These are phyloP conservation scores for Stegana nigrithorax DNA, from an alignment of 2,888 invertebrate species.

Conservation along the genomic window DNA sequence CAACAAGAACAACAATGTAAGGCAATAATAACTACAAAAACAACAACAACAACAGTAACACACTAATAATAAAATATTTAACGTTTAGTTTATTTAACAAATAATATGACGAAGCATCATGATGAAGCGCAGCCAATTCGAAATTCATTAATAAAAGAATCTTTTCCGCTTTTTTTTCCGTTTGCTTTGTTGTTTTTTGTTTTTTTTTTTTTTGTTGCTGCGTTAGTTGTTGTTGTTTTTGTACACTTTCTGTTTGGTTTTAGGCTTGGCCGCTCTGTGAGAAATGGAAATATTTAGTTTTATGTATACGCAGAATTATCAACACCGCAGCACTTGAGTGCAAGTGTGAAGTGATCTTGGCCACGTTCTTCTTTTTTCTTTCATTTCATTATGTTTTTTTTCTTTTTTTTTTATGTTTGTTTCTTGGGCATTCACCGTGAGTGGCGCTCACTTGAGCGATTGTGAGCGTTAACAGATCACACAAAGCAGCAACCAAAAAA, in stretches of 20 bases:
- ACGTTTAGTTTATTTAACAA: constrained; percentile 12
- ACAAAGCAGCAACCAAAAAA: not conserved
- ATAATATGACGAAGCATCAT: constrained; percentile 14
- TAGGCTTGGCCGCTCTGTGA: too few species aligned
- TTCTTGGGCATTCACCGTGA: too few species aligned
- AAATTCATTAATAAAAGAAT: constrained; percentile 5
- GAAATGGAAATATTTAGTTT: too few species aligned
- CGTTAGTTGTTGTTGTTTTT: too few species aligned
- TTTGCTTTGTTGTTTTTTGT: not conserved
- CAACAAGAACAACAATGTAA: not conserved
- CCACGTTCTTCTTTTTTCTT: too few species aligned
- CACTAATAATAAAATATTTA: not conserved
- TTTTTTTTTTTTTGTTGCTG: not conserved
- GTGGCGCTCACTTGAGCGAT: too few species aligned
- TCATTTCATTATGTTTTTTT: too few species aligned
- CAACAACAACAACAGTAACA: not conserved
- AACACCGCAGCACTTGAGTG: constrained; percentile 3
- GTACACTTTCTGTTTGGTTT: too few species aligned
- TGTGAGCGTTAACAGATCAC: not conserved
- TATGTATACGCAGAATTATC: too few species aligned
- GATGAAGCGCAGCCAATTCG: constrained; percentile 11
- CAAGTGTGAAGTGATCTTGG: constrained; percentile 16
- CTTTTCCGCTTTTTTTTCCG: not conserved
- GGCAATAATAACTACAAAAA: not conserved
- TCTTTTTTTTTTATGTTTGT: too few species aligned